Percentiles rank a stretch among this genome's conserved stretches.
phyloP scores from a whole-genome alignment of 2,888 invertebrate genomes.

The Encarsia formosa region DNA sequence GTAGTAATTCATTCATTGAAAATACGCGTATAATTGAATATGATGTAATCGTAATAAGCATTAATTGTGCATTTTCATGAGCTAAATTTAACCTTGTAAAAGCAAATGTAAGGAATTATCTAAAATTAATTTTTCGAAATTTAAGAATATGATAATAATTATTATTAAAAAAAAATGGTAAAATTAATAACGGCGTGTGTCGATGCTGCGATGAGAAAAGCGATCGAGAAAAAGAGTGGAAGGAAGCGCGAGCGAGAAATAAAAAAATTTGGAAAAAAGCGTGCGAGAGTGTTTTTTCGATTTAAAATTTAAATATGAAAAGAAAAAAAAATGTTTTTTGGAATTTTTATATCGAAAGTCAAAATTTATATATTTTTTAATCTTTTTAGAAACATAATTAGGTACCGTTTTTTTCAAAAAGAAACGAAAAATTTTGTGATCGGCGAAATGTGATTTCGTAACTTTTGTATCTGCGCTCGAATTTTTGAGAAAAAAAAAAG shows the following conservation, averaged over 20 bases:
- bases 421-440: slow-evolving; percentile 24
- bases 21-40: slow-evolving; percentile 25
- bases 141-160: slow-evolving; percentile 14
- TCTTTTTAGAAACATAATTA: slow-evolving; percentile 17
- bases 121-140: slow-evolving; percentile 14
- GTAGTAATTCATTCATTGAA: slow-evolving; percentile 16
- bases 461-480: slow-evolving; percentile 26
- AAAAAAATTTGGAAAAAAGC: slow-evolving; percentile 10
- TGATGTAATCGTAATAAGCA: slow-evolving; percentile 23
- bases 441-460: slow-evolving; percentile 26
- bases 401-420: slow-evolving; percentile 20
- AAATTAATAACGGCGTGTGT: slow-evolving; percentile 29
- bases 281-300: slow-evolving; percentile 8
- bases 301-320: slow-evolving; percentile 17
- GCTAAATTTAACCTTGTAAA: slow-evolving; percentile 15
- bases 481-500: slow-evolving; percentile 13
- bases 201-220: slow-evolving; percentile 25
- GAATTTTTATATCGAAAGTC: neutral
- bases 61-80: slow-evolving; percentile 14
- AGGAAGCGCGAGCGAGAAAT: slow-evolving; percentile 3
- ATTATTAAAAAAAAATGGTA: slow-evolving; percentile 21
- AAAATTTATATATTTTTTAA: slow-evolving; percentile 2
- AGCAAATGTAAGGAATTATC: neutral
- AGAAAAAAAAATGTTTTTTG: too few species aligned
- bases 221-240: slow-evolving; percentile 17